Base-by-base conservation (phyloP, 2,797 vertebrate species). In the Diplodus puntazzo region DNA sequence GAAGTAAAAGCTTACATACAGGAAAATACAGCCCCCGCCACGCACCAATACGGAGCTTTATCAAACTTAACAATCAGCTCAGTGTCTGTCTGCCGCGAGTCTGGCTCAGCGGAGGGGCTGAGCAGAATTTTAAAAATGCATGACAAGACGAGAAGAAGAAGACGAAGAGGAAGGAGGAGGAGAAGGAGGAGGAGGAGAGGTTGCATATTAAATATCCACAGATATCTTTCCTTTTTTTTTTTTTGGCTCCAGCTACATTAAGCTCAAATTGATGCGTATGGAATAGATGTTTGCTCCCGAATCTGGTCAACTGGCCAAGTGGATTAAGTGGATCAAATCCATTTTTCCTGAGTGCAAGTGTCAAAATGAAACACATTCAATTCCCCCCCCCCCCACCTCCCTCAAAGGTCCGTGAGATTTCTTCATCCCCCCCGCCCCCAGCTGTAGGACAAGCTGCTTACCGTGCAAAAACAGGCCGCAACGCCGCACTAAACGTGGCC, bases 261-360 rank as follows among this genome's bases (percentile, higher is more conserved):
- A 79, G 58, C 72, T 79, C 55, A 84, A 88, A 89, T 79, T 76
- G 71, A 89, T 88, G 86, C 10, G 50, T 60, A 76, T 68, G 73
- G 81, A 89, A 89, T 80, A 83, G 83, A 87, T 80, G 83, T 83
- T 30, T 88, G 73, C 81, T 71, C 71, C 82, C 80, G 66, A 86
- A 83, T 89, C 73, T 75, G 81, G 85, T 90, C 86, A 90, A 87
- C 77, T 79, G 82, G 77, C 79, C 86, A 84, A 82, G 88, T 77
- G 79, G 81, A 88, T 82, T 88, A 88, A 88, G 75, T 77, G 65
- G 69, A 88, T 90, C 84, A 83, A 90, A 91, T 88, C 80, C 81
- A 90, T 91, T 93, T 93, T 91, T 86, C 81, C 85, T 82, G 86
- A 92, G 87, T 82, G 86, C 87, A 90, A 86, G 88, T 91, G 91